These are phyloP conservation scores for Meandrusa payeni DNA, from an alignment of 2,888 invertebrate species.

Conservation along the genomic window DNA sequence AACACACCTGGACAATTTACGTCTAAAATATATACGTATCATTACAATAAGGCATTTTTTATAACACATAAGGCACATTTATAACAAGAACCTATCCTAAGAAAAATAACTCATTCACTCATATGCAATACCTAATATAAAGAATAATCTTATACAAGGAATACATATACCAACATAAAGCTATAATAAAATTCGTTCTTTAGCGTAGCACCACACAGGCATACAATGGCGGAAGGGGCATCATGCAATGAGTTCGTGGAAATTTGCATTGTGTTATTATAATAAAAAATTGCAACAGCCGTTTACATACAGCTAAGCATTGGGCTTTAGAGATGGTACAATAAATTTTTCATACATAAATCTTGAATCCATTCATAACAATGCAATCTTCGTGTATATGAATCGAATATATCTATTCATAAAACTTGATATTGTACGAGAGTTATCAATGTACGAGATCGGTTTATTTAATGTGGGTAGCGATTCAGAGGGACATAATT, in stretches of 20 bases:
- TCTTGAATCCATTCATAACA: no score
- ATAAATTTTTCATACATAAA: no score
- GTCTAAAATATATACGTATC: constrained; percentile 37
- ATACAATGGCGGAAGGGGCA: constrained; percentile 27
- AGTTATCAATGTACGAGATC: no score
- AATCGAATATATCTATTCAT: no score
- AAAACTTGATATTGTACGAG: no score
- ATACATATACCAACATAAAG: constrained; percentile 43
- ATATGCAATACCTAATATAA: constrained; percentile 37
- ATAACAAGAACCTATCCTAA: constrained; percentile 37
- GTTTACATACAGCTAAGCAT: constrained; percentile 2
- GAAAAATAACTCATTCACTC: constrained; percentile 41
- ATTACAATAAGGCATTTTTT: constrained; percentile 68
- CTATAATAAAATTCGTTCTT: constrained; percentile 26
- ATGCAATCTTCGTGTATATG: no score
- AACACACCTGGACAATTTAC: constrained; percentile 1
- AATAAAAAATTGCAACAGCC: constrained; percentile 15
- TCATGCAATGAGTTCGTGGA: constrained; percentile 18
- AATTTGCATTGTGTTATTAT: constrained; percentile 26
- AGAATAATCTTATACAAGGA: constrained; percentile 55
- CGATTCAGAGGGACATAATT: no score
- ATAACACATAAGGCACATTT: no score
- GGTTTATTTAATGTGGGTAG: no score
- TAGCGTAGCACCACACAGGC: constrained; percentile 33
- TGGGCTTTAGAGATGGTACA: no score